Conservation (phyloP, 2,113 vertebrate genomes). For the Lanius ludovicianus region DNA sequence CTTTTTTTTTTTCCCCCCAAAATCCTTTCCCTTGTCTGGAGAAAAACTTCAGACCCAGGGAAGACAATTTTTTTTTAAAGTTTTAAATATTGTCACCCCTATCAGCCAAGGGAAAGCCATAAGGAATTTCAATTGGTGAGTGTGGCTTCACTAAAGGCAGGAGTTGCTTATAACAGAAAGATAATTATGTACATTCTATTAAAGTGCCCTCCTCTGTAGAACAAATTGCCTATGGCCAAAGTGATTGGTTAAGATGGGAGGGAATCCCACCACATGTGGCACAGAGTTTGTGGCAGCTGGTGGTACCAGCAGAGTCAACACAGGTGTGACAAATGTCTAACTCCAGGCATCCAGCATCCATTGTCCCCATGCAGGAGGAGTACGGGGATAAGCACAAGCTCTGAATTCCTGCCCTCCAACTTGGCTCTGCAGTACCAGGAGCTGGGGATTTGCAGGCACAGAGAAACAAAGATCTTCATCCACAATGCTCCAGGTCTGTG, state of each 20-base stretch:
- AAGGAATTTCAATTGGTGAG: background rate
- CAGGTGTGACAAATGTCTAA: background rate
- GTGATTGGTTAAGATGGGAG: background rate
- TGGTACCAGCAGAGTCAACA: background rate
- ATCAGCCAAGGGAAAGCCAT: background rate
- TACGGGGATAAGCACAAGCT: background rate
- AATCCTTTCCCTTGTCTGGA: background rate
- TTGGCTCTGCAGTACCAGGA: background rate
- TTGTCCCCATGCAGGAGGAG: accelerated
- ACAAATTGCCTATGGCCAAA: background rate
- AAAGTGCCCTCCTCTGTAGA: background rate
- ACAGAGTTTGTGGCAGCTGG: background rate
- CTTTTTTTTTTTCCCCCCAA: background rate
- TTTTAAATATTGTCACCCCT: background rate
- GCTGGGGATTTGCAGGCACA: background rate
- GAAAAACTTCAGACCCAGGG: background rate
- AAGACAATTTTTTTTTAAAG: background rate
- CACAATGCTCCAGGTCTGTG: accelerated
- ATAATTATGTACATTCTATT: background rate
- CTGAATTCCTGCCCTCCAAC: background rate
- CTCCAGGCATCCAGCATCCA: accelerated
- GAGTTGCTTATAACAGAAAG: background rate
- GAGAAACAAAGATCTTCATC: background rate
- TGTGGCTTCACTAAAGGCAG: background rate
- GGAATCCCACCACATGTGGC: background rate